phyloP scores from a whole-genome alignment of 2,888 invertebrate genomes.

The Biston betularia region DNA sequence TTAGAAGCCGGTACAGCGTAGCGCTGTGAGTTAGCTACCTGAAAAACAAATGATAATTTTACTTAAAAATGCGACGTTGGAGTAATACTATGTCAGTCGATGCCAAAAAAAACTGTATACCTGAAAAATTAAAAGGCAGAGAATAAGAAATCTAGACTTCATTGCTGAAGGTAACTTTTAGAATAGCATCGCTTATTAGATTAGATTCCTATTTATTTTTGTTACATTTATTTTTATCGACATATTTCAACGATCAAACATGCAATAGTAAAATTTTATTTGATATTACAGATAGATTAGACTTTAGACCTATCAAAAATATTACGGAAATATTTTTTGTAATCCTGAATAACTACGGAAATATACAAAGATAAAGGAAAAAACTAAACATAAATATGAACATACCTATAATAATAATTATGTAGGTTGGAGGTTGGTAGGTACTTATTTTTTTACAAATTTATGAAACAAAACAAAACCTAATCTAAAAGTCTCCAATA shows the following conservation, averaged over 20 bases:
- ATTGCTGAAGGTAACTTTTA: constrained; percentile 22
- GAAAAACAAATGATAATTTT: constrained; percentile 20
- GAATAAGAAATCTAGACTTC: constrained; percentile 21
- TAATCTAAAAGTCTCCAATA: too few relatives aligned
- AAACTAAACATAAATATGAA: too few relatives aligned
- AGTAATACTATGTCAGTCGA: not conserved
- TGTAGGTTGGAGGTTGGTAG: too few relatives aligned
- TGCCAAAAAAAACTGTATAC: constrained; percentile 14
- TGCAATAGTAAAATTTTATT: not conserved
- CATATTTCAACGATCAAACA: constrained; percentile 17
- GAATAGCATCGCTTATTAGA: constrained; percentile 9
- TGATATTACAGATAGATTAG: not conserved
- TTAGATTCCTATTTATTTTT: constrained; percentile 7
- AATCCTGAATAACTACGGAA: not conserved
- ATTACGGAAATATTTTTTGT: not conserved
- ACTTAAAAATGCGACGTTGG: not conserved
- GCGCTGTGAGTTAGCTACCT: constrained; percentile 36
- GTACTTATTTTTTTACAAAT: too few relatives aligned
- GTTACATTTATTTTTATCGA: constrained; percentile 18
- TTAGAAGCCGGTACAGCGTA: constrained; percentile 25
- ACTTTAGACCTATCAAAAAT: constrained; percentile 1
- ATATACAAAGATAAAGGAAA: too few relatives aligned
- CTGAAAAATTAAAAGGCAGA: constrained; percentile 21
- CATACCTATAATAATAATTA: too few relatives aligned
- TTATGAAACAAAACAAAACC: too few relatives aligned